A percentile compares a stretch with the other conserved stretches of the same genome.
Evolutionary conservation across 2,797 vertebrate species (phyloP).

Genomic region (Cichlasoma orientale): DNA sequence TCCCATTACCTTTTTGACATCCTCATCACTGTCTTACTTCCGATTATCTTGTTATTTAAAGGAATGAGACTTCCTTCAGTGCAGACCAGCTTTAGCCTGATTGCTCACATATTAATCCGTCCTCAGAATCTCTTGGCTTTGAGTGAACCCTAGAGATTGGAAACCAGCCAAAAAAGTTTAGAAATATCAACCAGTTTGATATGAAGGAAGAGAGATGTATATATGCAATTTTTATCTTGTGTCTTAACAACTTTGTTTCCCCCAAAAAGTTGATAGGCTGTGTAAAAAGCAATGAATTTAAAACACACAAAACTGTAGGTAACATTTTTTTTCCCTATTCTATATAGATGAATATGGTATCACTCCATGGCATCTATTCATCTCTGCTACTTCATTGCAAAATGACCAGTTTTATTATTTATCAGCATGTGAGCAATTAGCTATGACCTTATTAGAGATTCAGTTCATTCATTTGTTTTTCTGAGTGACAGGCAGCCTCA

Average conservation of each 20-base stretch:
- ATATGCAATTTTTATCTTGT: neutral
- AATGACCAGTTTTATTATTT: constrained; percentile 41
- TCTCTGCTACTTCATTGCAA: constrained; percentile 28
- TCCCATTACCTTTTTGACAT: neutral
- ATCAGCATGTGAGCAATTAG: constrained; percentile 59
- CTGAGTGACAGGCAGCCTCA: constrained; percentile 40
- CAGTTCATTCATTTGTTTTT: constrained; percentile 47
- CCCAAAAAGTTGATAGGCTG: neutral
- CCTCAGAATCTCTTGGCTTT: neutral
- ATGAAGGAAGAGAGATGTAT: neutral
- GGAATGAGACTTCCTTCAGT: neutral
- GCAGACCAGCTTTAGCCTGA: neutral
- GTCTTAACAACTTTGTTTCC: neutral
- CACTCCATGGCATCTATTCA: neutral
- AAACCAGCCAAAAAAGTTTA: neutral
- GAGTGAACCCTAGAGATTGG: neutral
- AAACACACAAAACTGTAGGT: neutral
- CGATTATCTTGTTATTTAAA: neutral
- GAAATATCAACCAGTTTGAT: neutral
- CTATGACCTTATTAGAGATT: constrained; percentile 59
- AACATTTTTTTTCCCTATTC: accelerated
- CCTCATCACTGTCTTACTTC: neutral
- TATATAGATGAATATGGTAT: neutral
- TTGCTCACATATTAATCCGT: constrained; percentile 1
- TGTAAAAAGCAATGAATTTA: neutral